Evolutionary conservation across 2,113 vertebrate species (phyloP).

Genomic region (Burhinus bistriatus): DNA sequence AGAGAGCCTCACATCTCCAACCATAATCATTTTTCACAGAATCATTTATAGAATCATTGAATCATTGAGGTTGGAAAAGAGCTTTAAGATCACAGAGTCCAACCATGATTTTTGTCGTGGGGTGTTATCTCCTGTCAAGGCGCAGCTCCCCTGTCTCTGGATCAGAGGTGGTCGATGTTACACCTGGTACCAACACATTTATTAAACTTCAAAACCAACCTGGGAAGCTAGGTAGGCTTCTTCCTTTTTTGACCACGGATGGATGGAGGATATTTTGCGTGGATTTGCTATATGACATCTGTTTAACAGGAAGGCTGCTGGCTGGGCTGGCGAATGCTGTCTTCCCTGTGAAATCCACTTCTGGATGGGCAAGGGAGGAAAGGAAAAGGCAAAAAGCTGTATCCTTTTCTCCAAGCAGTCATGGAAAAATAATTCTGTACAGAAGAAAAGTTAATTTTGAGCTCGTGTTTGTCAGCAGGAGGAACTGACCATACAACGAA

Average conservation of each 20-base stretch:
- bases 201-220: background rate
- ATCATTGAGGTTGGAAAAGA: background rate
- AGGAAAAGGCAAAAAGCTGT: background rate
- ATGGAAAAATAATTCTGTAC: background rate
- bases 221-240: background rate
- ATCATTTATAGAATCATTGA: background rate
- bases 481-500: background rate
- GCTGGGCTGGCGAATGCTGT: background rate
- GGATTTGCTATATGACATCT: background rate
- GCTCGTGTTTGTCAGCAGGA: background rate
- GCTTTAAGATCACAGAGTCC: rapidly evolving
- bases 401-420: background rate
- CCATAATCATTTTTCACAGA: background rate
- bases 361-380: background rate
- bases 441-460: background rate
- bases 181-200: background rate
- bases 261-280: background rate
- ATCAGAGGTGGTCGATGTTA: background rate
- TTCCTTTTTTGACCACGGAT: background rate
- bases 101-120: background rate
- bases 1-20: background rate
- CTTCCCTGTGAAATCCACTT: background rate
- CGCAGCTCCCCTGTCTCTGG: background rate
- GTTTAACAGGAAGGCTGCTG: background rate
- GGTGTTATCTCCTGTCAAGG: background rate